Percentiles rank a stretch among this genome's conserved stretches.
phyloP scores from a whole-genome alignment of 1,140 invertebrate genomes.

The Neodiprion pinetum region DNA sequence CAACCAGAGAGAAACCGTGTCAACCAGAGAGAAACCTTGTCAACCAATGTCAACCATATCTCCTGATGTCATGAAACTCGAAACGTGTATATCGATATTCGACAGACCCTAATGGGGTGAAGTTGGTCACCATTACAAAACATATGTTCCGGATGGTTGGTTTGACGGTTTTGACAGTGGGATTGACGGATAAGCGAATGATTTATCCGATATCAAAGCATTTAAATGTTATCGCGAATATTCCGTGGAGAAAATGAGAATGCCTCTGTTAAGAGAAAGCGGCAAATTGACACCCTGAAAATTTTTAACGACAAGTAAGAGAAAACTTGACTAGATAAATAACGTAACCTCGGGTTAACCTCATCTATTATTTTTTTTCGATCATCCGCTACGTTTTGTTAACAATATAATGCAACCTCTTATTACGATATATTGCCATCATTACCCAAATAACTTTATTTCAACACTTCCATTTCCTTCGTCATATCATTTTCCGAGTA shows the following conservation, averaged over 20 bases:
- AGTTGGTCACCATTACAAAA: slow-evolving; percentile 16
- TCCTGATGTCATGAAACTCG: no score
- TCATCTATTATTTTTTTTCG: slow-evolving; percentile 31
- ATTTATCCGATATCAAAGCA: slow-evolving; percentile 52
- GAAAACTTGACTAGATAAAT: slow-evolving; percentile 1
- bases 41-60: no score
- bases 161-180: slow-evolving; percentile 38
- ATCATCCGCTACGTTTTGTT: background rate
- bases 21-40: no score
- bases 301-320: slow-evolving; percentile 71
- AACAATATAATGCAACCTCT: no score
- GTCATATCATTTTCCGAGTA: no score
- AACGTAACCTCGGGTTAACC: slow-evolving; percentile 43
- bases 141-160: slow-evolving; percentile 51
- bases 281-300: slow-evolving; percentile 77
- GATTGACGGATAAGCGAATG: slow-evolving; percentile 54
- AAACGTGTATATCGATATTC: no score
- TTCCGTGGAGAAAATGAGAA: slow-evolving; percentile 62
- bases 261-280: slow-evolving; percentile 63
- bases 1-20: no score
- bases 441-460: no score
- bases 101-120: no score
- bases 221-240: slow-evolving; percentile 64
- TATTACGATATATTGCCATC: no score
- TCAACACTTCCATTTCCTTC: no score